A percentile compares a stretch with the other conserved stretches of the same genome.
These are phyloP conservation scores for Ectemnius lituratus DNA, from an alignment of 2,888 invertebrate species.

Conservation along the genomic window DNA sequence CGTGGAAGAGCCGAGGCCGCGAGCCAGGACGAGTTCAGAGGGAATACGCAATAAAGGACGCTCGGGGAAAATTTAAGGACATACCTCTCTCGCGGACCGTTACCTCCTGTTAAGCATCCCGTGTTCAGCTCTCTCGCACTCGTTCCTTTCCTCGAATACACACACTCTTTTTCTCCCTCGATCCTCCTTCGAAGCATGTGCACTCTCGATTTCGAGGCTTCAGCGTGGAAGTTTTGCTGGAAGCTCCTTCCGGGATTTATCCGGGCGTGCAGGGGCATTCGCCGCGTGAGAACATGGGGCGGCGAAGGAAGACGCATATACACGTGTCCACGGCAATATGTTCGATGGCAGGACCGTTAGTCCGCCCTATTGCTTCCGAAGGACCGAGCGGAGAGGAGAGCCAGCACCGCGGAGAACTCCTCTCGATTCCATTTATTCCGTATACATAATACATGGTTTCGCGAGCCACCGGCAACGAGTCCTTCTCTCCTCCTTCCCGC, in stretches of 20 bases:
- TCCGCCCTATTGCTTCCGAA: conserved; percentile 73
- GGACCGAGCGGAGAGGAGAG: conserved; percentile 61
- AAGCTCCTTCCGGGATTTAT: conserved; percentile 54
- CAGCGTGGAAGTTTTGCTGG: conserved; percentile 46
- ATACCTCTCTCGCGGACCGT: conserved; percentile 43
- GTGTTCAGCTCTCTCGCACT: conserved; percentile 23
- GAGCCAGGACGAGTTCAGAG: conserved; percentile 20
- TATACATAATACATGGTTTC: conserved; percentile 74
- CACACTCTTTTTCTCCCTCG: no score
- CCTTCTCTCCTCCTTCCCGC: background rate
- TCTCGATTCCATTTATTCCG: conserved; percentile 71
- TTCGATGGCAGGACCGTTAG: conserved; percentile 65
- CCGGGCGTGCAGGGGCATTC: conserved; percentile 56
- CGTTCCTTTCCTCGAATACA: no score
- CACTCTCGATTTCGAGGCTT: conserved; percentile 34
- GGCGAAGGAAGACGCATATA: conserved; percentile 35
- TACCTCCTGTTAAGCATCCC: conserved; percentile 47
- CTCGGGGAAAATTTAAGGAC: conserved; percentile 47
- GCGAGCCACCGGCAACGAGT: conserved; percentile 49
- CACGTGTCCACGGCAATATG: conserved; percentile 64
- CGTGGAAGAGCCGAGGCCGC: conserved; percentile 20
- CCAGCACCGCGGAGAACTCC: conserved; percentile 36
- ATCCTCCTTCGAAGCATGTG: background rate
- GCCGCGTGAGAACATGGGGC: conserved; percentile 44
- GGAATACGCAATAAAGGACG: conserved; percentile 36